Base-by-base conservation (phyloP, 1,140 invertebrate genomes). In the Arion vulgaris region DNA sequence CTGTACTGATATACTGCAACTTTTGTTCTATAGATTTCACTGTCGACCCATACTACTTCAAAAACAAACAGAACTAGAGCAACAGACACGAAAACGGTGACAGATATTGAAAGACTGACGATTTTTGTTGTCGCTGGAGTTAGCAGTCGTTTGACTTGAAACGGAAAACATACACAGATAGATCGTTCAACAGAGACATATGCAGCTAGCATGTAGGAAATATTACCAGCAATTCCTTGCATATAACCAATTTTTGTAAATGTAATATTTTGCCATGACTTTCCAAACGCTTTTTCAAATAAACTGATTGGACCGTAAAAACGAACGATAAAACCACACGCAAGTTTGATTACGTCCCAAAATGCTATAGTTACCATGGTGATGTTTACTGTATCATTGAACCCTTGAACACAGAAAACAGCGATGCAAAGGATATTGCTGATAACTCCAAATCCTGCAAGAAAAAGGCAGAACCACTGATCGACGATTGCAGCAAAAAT, bases 311-410 rank as follows among this genome's bases (percentile, higher is more conserved):
- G 75, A n/a, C 49, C 28, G 41, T 57, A 77, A 26, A 53, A 62
- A 1, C 75, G 13, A 34, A 28, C 7, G 13, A 62, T 32, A 26
- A 45, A 2, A 34, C 49, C 75, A n/a, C 73, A 75, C 28, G 39
- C 11, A 13, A 45, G 15, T 17, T 49, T 41, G 2, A 75, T 32
- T 9, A 45, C 17, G 23, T 75, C 73, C 73, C 73, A 75, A 23
- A 75, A 75, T 28, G 73, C 73, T 9, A 75, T 75, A 39, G 19
- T 75, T 17, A 39, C 49, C 73, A 75, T 75, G 73, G 73, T 75
- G 23, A 75, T 49, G 41, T 51, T 51, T n/a, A 75, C 41, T 2
- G 39, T 75, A 39, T 75, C 73, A 17, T 75, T 75, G 39, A 75
- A 75, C 49, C 73, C 73, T 32, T 45, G 38, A 17, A 17, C 15